These are phyloP conservation scores for Trichosurus vulpecula DNA, from an alignment of 2,797 vertebrate genomes.

Conservation along the genomic window DNA sequence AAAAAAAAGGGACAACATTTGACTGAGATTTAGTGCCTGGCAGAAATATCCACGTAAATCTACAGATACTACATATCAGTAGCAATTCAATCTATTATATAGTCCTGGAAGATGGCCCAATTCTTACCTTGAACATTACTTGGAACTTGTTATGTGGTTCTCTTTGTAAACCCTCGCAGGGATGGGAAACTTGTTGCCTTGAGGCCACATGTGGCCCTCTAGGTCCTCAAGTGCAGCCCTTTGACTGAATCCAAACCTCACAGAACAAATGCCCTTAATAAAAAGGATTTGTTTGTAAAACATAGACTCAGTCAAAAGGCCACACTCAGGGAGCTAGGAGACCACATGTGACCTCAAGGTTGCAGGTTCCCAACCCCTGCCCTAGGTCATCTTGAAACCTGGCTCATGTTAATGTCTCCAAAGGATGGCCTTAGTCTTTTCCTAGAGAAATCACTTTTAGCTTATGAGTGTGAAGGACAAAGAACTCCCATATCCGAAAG, in stretches of 20 bases:
- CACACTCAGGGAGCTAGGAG: too few species aligned
- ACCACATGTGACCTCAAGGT: too few species aligned
- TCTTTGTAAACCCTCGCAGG: constrained; percentile 49
- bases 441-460: background rate
- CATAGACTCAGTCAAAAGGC: too few species aligned
- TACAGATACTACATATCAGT: background rate
- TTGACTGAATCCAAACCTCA: too few species aligned
- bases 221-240: too few species aligned
- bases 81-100: constrained; percentile 26
- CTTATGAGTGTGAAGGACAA: background rate
- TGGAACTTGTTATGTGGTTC: constrained; percentile 58
- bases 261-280: too few species aligned
- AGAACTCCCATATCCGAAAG: background rate
- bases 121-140: constrained; percentile 1
- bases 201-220: too few species aligned
- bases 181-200: too few species aligned
- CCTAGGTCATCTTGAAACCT: constrained; percentile 23
- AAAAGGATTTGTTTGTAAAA: too few species aligned
- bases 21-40: constrained; percentile 59
- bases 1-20: background rate
- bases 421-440: background rate
- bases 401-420: background rate
- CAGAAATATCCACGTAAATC: constrained; percentile 28
- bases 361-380: too few species aligned
- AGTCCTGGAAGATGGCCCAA: constrained; percentile 29